Evolutionary conservation across 37 sponge, comb jelly and placozoan genomes (phyloP).

Genomic region (Hormiphora californensis): DNA sequence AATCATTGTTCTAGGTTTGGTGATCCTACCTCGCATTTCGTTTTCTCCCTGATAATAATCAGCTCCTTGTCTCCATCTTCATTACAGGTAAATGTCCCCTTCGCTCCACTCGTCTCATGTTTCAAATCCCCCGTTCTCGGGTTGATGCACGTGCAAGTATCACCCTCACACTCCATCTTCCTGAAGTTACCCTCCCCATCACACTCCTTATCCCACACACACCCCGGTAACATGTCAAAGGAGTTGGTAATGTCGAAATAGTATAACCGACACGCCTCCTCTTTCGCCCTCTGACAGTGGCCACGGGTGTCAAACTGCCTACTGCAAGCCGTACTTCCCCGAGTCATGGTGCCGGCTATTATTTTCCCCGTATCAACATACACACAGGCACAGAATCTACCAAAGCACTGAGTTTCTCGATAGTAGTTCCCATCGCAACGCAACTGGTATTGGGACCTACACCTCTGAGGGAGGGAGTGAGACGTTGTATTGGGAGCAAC

Average conservation of each 20-base stretch:
- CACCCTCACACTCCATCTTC: constrained; percentile 48
- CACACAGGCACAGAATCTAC: constrained; percentile 47
- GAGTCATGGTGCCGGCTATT: constrained; percentile 13
- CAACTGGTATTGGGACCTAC: constrained; percentile 24
- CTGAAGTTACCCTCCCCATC: constrained; percentile 33
- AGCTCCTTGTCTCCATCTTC: constrained; percentile 35
- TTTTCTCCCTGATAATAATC: constrained; percentile 28
- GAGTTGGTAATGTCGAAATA: constrained; percentile 44
- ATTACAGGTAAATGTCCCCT: constrained; percentile 26
- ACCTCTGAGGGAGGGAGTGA: constrained; percentile 6
- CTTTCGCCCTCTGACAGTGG: constrained; percentile 5
- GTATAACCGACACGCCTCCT: constrained; percentile 4
- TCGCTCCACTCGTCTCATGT: neutral
- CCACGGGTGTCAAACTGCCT: constrained; percentile 51
- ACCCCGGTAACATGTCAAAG: constrained; percentile 5
- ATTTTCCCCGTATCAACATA: constrained; percentile 41
- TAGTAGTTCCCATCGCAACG: constrained; percentile 34
- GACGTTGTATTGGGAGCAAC: too few relatives aligned
- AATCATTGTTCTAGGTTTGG: too few relatives aligned
- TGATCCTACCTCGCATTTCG: constrained; percentile 30
- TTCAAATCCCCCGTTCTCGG: neutral
- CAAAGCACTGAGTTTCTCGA: constrained; percentile 33
- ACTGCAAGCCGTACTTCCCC: neutral
- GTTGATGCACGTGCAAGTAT: constrained; percentile 6
- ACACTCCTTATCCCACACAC: constrained; percentile 34